Evolutionary conservation across 2,888 invertebrate genomes (phyloP).

Genomic region (Cotesia congregata): DNA sequence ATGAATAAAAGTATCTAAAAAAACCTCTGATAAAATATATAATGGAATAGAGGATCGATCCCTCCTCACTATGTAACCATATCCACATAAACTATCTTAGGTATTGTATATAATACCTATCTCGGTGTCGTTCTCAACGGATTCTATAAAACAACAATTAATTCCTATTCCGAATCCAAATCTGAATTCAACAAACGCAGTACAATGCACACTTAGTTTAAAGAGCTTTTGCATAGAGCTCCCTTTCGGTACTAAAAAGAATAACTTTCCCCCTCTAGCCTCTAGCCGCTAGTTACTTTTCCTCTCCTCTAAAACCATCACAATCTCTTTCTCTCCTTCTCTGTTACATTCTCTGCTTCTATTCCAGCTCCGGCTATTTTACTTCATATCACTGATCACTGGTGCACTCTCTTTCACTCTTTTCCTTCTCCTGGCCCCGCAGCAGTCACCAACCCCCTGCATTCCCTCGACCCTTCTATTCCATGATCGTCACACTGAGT

Average conservation of each 20-base stretch:
- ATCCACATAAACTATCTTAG: slow-evolving; percentile 19
- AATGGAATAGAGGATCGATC: slow-evolving; percentile 16
- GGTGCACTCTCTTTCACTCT: background rate
- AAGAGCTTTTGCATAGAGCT: background rate
- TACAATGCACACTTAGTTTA: background rate
- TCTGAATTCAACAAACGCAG: background rate
- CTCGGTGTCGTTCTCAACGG: background rate
- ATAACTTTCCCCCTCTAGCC: background rate
- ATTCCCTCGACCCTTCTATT: background rate
- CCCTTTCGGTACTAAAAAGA: background rate
- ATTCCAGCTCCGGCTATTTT: background rate
- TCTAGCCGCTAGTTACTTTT: background rate
- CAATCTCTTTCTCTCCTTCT: background rate
- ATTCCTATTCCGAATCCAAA: background rate
- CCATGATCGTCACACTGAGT: background rate
- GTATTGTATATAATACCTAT: background rate
- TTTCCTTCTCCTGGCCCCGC: background rate
- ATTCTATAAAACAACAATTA: background rate
- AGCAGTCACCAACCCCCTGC: background rate
- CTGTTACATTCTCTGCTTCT: background rate
- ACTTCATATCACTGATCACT: background rate
- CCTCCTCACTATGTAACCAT: slow-evolving; percentile 9
- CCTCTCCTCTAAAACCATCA: background rate
- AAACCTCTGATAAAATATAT: slow-evolving; percentile 11
- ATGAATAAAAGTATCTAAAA: slow-evolving; percentile 10